phyloP scores from a whole-genome alignment of 2,113 vertebrate species.

The Hippotragus niger region DNA sequence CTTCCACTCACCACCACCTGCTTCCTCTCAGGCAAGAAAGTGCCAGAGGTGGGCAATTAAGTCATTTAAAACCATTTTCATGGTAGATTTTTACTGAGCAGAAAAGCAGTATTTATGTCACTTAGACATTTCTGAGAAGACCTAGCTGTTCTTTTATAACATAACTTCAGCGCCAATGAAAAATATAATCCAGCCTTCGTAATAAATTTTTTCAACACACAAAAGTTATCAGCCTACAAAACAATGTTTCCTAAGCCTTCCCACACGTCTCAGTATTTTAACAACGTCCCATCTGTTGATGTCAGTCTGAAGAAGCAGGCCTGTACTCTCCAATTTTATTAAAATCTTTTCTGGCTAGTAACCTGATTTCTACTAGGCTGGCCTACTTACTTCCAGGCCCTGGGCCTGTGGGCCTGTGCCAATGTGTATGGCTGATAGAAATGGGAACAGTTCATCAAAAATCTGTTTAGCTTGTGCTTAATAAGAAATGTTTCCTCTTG shows the following conservation, averaged over 20 bases:
- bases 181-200: constrained; percentile 45
- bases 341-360: constrained; percentile 41
- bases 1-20: background rate
- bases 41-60: background rate
- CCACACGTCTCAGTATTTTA: constrained; percentile 19
- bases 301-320: constrained; percentile 25
- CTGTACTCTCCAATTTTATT: constrained; percentile 20
- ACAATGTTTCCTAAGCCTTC: constrained; percentile 40
- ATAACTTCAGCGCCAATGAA: constrained; percentile 47
- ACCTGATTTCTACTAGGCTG: background rate
- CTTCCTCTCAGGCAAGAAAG: constrained; percentile 3
- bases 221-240: constrained; percentile 39
- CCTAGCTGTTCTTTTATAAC: constrained; percentile 66
- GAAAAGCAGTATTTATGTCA: constrained; percentile 58
- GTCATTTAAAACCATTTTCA: constrained; percentile 13
- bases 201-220: constrained; percentile 55
- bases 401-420: background rate
- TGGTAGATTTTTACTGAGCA: constrained; percentile 22
- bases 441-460: constrained; percentile 3
- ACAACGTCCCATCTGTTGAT: constrained; percentile 51
- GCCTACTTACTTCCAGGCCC: constrained; percentile 1
- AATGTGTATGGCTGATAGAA: background rate
- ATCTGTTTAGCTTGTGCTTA: constrained; percentile 18
- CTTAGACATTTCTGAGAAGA: constrained; percentile 64
- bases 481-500: constrained; percentile 53